Percentiles rank a stretch among this genome's conserved stretches.
phyloP scores from a whole-genome alignment of 1,140 invertebrate genomes.

The Lysiphlebus fabarum region DNA sequence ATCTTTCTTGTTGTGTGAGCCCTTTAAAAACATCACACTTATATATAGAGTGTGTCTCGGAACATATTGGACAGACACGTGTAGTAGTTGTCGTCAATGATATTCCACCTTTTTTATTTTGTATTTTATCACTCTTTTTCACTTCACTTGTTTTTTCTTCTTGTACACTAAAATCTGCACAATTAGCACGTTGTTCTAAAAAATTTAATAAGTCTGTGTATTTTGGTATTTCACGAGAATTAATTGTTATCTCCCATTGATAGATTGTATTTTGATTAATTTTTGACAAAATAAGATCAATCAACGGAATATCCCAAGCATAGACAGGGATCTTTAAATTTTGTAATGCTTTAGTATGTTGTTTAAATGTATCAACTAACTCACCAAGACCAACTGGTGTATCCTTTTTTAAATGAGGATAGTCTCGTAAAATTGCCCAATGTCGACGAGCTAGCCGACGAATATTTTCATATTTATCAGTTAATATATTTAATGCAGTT shows the following conservation, averaged over 20 bases:
- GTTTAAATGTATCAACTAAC: slow-evolving; percentile 10
- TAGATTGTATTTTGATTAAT: not conserved
- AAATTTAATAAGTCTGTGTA: slow-evolving; percentile 5
- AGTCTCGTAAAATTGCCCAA: slow-evolving; percentile 12
- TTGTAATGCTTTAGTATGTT: slow-evolving; percentile 9
- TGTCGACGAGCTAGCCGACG: slow-evolving; percentile 20
- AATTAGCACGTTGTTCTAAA: slow-evolving; percentile 12
- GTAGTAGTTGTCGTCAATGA: too few species aligned
- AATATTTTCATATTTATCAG: slow-evolving; percentile 1
- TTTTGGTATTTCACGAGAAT: slow-evolving; percentile 3
- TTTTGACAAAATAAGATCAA: slow-evolving; percentile 8
- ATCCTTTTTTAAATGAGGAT: slow-evolving; percentile 15
- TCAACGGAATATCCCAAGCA: slow-evolving; percentile 11
- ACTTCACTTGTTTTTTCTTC: not conserved
- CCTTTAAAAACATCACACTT: not conserved
- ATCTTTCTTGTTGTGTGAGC: not conserved
- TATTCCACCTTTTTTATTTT: not conserved
- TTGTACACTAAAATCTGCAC: not conserved
- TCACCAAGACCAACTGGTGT: slow-evolving; percentile 5
- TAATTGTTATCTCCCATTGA: slow-evolving; percentile 17
- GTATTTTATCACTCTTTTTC: not conserved
- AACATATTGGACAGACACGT: too few species aligned
- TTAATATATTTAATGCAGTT: slow-evolving; percentile 17
- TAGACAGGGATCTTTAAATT: slow-evolving; percentile 1
- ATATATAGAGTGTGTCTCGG: too few species aligned